Evolutionary conservation across 1,140 invertebrate genomes (phyloP), one percentile per base, ranked within the genome.

Genomic region (Stratiolaelaps scimitus): DNA sequence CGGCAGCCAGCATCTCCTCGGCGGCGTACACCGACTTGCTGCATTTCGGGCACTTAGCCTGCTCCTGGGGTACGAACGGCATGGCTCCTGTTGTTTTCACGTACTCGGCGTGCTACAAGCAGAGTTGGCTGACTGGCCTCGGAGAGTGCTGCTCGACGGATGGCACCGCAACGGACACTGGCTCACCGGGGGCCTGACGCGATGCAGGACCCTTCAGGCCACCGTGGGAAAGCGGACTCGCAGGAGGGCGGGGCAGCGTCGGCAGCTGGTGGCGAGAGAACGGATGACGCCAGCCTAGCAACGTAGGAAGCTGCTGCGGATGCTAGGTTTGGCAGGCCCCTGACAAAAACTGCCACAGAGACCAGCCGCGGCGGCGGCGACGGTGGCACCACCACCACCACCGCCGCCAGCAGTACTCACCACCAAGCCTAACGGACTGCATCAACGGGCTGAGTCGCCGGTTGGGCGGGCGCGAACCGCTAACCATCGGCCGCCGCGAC

Each of bases 31-130:
- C 95, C 67, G 92, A 89, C 81, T 96, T 96, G 75, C 85, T 84
- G 83, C 95, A 98, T 79, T 94, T 93, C 69, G 93, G 93, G 83
- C 95, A 98, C 80, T 95, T 96, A 71, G 89, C 85, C 78, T 91
- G 86, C 76, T 94, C 90, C 72, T 85, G 83, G 75, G 92, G 87
- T 81, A 92, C 92, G 86, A 94, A 97, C 83, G 92, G 93, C 90
- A 94, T 94, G 53, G 10, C 26, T 19, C 15, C 15, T 2, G 5
- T 48, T 15, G 17, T 26, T 60, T 5, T 1, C 17, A 4, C 1
- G 53, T 26, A 20, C 17, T 60, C 15, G 26, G 23, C 15, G 10
- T 40, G 34, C 5, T 40, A 40, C 34, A 40, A 40, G 5, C n/a
- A n/a, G n/a, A n/a, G n/a, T n/a, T n/a, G 4, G 34, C 34, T 40